A percentile compares a stretch with the other conserved stretches of the same genome.
Conservation (phyloP, 1,140 invertebrate species). For the Piezodorus guildinii region DNA sequence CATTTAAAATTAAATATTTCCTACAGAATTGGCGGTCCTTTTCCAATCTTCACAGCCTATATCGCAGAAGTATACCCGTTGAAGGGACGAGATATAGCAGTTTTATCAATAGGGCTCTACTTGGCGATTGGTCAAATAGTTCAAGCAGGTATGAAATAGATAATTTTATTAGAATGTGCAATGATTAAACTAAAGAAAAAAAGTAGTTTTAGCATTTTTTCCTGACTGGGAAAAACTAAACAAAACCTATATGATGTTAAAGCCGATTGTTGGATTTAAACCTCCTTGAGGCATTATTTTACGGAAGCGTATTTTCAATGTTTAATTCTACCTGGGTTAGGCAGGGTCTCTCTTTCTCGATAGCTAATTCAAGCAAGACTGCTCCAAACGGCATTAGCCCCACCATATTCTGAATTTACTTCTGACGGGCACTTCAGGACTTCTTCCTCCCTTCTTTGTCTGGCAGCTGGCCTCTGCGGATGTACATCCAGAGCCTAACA, state of each 20-base stretch:
- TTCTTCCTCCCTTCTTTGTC: no score
- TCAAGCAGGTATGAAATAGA: constrained; percentile 31
- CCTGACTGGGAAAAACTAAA: neutral
- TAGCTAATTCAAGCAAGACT: no score
- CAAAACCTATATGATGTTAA: neutral
- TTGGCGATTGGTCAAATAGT: constrained; percentile 32
- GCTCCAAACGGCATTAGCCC: no score
- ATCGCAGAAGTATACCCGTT: constrained; percentile 53
- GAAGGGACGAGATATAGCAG: constrained; percentile 47
- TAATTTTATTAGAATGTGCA: neutral
- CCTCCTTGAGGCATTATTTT: no score
- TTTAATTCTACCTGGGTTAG: no score
- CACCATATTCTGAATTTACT: no score
- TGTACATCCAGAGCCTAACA: no score
- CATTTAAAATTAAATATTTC: no score
- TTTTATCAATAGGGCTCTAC: constrained; percentile 48
- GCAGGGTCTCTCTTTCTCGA: no score
- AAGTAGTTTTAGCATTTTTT: neutral
- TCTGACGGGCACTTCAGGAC: no score
- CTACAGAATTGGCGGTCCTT: constrained; percentile 56
- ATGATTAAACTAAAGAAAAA: neutral
- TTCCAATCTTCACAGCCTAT: constrained; percentile 56
- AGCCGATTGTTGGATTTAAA: neutral
- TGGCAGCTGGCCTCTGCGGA: no score
- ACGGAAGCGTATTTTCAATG: neutral